Percentiles rank a stretch among this genome's conserved stretches.
These are phyloP conservation scores for Amphiprion percula DNA, from an alignment of 2,113 vertebrate genomes.

Conservation along the genomic window DNA sequence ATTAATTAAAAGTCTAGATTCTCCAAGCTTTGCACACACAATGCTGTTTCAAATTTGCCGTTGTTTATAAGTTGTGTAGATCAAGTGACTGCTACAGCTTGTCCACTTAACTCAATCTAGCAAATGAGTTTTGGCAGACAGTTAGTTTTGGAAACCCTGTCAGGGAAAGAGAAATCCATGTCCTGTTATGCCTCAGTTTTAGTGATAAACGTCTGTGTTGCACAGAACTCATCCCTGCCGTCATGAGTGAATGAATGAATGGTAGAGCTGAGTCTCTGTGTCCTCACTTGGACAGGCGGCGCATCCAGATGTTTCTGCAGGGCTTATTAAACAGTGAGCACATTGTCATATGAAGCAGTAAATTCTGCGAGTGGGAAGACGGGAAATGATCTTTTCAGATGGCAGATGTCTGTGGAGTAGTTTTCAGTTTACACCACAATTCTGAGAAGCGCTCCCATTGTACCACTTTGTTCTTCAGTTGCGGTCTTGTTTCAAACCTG, in stretches of 20 bases:
- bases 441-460: conserved; percentile 50
- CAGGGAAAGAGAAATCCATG: conserved; percentile 17
- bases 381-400: conserved; percentile 74
- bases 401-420: conserved; percentile 40
- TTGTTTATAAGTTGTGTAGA: conserved; percentile 35
- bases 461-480: conserved; percentile 67
- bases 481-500: conserved; percentile 63
- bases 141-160: conserved; percentile 40
- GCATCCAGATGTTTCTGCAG: conserved; percentile 75
- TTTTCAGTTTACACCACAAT: conserved; percentile 60
- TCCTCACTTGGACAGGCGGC: conserved; percentile 29
- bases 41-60: conserved; percentile 27
- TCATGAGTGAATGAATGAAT: conserved; percentile 21
- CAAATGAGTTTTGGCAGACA: conserved; percentile 35
- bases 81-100: conserved; percentile 37
- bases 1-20: conserved; percentile 21
- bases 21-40: conserved; percentile 8
- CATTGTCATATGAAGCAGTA: conserved; percentile 62
- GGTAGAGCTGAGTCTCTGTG: conserved; percentile 1
- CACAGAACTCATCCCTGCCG: background rate
- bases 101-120: conserved; percentile 34
- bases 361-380: conserved; percentile 52
- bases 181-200: conserved; percentile 9
- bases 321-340: conserved; percentile 64
- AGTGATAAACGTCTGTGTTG: conserved; percentile 21